Conservation (phyloP, 2,797 vertebrate genomes). For the Neoniphon sammara region DNA sequence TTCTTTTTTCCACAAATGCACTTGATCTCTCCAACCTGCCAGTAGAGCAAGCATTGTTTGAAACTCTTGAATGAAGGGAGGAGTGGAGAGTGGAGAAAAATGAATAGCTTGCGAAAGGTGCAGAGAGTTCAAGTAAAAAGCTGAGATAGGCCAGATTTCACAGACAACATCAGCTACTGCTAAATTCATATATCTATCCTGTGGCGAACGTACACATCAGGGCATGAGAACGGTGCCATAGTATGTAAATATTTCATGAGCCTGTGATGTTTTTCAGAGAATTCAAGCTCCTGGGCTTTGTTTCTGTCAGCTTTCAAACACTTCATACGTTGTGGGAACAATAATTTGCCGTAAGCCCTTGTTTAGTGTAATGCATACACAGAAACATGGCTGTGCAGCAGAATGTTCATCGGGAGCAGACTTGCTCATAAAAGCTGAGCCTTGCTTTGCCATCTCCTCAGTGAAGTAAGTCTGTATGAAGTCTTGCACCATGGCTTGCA, state of each 20-base stretch:
- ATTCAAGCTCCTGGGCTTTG: conserved; percentile 9
- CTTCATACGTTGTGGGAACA: conserved; percentile 11
- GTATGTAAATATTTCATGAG: conserved; percentile 52
- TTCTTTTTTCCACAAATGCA: conserved; percentile 22
- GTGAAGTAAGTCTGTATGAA: neutral
- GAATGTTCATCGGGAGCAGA: neutral
- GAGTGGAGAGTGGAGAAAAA: neutral
- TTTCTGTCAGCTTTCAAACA: neutral
- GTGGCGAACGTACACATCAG: conserved; percentile 10
- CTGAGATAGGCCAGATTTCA: neutral
- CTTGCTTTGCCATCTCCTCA: neutral
- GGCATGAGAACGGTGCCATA: neutral
- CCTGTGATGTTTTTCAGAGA: conserved; percentile 33
- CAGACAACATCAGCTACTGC: conserved; percentile 16
- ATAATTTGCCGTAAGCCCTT: conserved; percentile 4
- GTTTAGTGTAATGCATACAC: neutral
- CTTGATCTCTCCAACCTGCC: conserved; percentile 17
- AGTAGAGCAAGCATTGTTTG: conserved; percentile 8
- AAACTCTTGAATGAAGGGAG: neutral
- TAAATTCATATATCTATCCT: conserved; percentile 17
- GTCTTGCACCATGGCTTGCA: too few species aligned
- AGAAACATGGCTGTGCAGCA: neutral
- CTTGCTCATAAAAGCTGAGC: neutral
- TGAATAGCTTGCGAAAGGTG: neutral
- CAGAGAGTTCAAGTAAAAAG: neutral